Evolutionary conservation across 2,113 vertebrate genomes (phyloP).

Genomic region (Elachura formosa): DNA sequence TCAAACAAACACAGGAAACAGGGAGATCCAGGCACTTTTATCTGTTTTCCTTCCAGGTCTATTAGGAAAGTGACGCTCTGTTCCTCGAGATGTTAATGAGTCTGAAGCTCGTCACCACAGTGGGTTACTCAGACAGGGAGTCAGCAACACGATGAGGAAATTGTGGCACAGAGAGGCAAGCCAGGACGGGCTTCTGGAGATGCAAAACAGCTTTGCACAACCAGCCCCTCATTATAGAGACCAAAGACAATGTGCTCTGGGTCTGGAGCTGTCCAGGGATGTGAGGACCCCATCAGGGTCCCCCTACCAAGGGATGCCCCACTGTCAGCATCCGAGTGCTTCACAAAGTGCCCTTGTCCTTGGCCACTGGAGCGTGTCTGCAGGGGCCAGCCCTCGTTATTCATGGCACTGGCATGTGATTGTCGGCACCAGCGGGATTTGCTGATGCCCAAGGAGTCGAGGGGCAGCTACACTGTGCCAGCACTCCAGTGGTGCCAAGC

Average conservation of each 20-base stretch:
- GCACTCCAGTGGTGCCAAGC: rapidly evolving
- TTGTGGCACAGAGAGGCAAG: neutral
- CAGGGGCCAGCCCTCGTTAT: neutral
- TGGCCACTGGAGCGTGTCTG: rapidly evolving
- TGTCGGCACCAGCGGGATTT: too few species aligned
- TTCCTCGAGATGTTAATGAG: neutral
- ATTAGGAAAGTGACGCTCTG: neutral
- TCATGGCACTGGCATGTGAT: neutral
- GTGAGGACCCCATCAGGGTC: rapidly evolving
- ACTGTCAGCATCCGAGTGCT: rapidly evolving
- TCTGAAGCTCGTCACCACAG: rapidly evolving
- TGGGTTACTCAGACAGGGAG: neutral
- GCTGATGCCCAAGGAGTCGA: neutral
- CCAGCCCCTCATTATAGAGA: rapidly evolving
- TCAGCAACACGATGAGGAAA: neutral
- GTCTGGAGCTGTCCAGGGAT: neutral
- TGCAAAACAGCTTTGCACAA: neutral
- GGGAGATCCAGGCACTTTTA: neutral
- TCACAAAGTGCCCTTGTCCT: neutral
- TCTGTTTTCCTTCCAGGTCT: neutral
- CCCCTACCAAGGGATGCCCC: neutral
- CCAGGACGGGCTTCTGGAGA: rapidly evolving
- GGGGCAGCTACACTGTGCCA: neutral
- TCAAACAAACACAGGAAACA: neutral
- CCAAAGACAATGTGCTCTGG: neutral